Evolutionary conservation across 1,140 invertebrate species (phyloP), one percentile per base, ranked within the genome.

Genomic region (Solenopsis fugax): DNA sequence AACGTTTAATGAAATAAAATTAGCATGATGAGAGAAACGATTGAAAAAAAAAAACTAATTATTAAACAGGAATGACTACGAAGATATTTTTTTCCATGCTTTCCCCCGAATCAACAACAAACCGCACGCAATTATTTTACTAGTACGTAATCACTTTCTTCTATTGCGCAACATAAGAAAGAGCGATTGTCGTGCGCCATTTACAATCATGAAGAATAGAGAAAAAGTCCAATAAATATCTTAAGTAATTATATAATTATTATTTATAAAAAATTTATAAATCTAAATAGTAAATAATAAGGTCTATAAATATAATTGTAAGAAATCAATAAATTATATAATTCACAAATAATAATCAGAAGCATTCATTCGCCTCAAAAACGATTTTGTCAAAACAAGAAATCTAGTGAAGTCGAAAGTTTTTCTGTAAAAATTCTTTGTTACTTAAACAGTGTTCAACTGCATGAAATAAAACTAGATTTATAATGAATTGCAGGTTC

Each of bases 401-500:
- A 10, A 77, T 77, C 24, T 7, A 13, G 4, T 2, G 4, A 78
- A 34, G 6, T 37, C 2, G n/a, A n/a, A 50, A 4, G 4, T 64
- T 65, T 3, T 12, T 78, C 13, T 52, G 29, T 21, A 67, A 50
- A 65, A 52, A 5, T 48, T 10, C 48, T 48, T 48, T 12, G 0
- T 34, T 67, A 50, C 13, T 60, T 29, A 18, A 13, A 60, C 1
- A 0, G 65, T 37, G 16, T 69, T 56, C 29, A 24, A 77, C 58
- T 24, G 18, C 16, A 0, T 37, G 24, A 13, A 50, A 5, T 18
- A 52, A 65, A 73, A 88, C 52, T 16, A 18, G 16, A 2, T 86
- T 84, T 41, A 50, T 18, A 41, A 76, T 73, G 9, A 18, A 58
- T 78, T 90, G 6, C 84, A 95, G 95, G 77, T 95, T 94, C 75